Evolutionary conservation across 2,888 invertebrate species (phyloP).

Genomic region (Acrobasis suavella): DNA sequence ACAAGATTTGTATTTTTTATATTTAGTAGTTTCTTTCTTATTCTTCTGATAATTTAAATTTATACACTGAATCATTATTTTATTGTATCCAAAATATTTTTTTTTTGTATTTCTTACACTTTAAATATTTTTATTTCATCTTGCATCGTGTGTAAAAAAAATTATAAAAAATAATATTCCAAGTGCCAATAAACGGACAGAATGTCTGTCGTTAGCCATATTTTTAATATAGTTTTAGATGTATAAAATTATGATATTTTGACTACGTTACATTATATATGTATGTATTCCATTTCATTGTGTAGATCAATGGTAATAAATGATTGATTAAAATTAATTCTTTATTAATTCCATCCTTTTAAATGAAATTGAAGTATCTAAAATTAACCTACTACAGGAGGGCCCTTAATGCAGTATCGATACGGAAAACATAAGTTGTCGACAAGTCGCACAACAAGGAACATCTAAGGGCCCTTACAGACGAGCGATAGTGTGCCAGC

Average conservation of each 20-base stretch:
- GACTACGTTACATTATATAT: slow-evolving; percentile 54
- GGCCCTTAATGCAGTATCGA: too few relatives aligned
- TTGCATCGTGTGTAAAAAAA: slow-evolving; percentile 1
- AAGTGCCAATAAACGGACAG: slow-evolving; percentile 73
- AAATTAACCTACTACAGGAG: neutral
- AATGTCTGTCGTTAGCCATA: slow-evolving; percentile 73
- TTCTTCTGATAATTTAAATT: neutral
- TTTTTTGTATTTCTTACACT: too few relatives aligned
- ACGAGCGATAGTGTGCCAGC: too few relatives aligned
- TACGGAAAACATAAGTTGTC: too few relatives aligned
- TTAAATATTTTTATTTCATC: too few relatives aligned
- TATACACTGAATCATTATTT: too few relatives aligned
- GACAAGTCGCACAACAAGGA: too few relatives aligned
- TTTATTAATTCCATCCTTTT: slow-evolving; percentile 25
- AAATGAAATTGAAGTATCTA: neutral
- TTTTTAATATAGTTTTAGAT: slow-evolving; percentile 70
- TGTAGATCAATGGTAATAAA: slow-evolving; percentile 75
- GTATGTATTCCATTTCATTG: slow-evolving; percentile 72
- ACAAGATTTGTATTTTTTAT: neutral
- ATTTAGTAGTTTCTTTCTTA: neutral
- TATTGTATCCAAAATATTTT: too few relatives aligned
- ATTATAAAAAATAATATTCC: slow-evolving; percentile 56
- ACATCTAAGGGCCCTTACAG: too few relatives aligned
- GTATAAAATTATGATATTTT: slow-evolving; percentile 65
- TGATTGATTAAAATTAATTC: slow-evolving; percentile 62